Percentiles rank a stretch among this genome's conserved stretches.
Evolutionary conservation across 2,797 vertebrate genomes (phyloP).

Genomic region (Glossophaga mutica): DNA sequence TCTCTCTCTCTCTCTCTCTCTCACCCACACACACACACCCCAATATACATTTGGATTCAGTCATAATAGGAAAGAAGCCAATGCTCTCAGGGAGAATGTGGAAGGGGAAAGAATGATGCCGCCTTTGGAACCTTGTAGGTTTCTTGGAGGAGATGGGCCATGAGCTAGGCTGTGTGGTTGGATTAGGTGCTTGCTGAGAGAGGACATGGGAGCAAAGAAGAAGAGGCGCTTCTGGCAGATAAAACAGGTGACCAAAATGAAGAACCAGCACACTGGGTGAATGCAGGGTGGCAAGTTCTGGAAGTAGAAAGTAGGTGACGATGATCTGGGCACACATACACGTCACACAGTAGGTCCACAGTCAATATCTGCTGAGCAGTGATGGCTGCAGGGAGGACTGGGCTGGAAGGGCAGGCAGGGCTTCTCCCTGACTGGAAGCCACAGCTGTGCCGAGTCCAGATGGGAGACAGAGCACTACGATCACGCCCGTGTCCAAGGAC

Average conservation of each 20-base stretch:
- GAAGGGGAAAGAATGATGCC: background rate
- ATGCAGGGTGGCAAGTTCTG: background rate
- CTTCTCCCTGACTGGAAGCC: background rate
- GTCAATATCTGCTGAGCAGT: background rate
- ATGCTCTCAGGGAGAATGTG: background rate
- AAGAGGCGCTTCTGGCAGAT: background rate
- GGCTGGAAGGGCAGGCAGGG: background rate
- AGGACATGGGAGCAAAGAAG: background rate
- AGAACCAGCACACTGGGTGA: background rate
- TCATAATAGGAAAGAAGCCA: background rate
- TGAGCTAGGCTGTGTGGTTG: background rate
- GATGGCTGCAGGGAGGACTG: background rate
- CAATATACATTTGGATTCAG: background rate
- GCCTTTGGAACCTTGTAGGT: background rate
- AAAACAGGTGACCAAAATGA: background rate
- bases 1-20: background rate
- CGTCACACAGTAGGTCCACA: background rate
- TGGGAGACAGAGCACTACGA: background rate
- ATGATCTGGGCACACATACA: background rate
- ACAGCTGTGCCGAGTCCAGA: rapidly evolving
- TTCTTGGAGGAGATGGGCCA: background rate
- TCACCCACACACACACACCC: background rate
- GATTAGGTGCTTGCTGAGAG: background rate
- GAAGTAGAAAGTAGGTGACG: background rate
- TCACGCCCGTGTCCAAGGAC: background rate